Evolutionary conservation across 2,888 invertebrate species (phyloP).

Genomic region (Hyppa rectilinea): DNA sequence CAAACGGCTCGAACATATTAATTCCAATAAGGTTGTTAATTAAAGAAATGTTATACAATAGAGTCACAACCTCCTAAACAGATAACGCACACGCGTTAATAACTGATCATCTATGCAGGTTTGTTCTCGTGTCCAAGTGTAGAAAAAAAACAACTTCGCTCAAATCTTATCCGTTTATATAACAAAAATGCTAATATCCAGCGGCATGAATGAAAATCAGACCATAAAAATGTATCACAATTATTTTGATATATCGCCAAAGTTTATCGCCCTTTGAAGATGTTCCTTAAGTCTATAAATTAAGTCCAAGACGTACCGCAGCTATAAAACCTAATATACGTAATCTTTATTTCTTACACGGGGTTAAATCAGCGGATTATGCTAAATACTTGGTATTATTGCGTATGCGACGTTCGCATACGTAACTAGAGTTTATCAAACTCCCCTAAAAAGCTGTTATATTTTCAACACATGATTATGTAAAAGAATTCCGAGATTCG

Average conservation of each 20-base stretch:
- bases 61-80: too few relatives aligned
- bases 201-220: conserved; percentile 57
- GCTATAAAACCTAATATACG: conserved; percentile 69
- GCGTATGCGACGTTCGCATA: conserved; percentile 78
- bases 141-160: neutral
- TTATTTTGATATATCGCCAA: conserved; percentile 63
- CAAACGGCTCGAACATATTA: too few relatives aligned
- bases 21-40: too few relatives aligned
- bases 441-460: conserved; percentile 87
- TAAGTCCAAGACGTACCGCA: conserved; percentile 59
- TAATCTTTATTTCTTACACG: conserved; percentile 76
- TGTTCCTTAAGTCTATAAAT: conserved; percentile 69
- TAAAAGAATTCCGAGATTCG: conserved; percentile 87
- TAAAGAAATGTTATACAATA: too few relatives aligned
- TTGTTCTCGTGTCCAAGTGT: too few relatives aligned
- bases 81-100: too few relatives aligned
- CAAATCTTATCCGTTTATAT: conserved; percentile 18
- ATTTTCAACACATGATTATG: conserved; percentile 90
- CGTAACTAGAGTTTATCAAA: conserved; percentile 82
- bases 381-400: conserved; percentile 86
- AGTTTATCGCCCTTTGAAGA: conserved; percentile 67
- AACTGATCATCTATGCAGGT: too few relatives aligned
- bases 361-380: conserved; percentile 83
- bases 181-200: conserved; percentile 55
- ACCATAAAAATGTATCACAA: conserved; percentile 65